phyloP scores from a whole-genome alignment of 2,888 invertebrate species.

The Bugulina stolonifera region DNA sequence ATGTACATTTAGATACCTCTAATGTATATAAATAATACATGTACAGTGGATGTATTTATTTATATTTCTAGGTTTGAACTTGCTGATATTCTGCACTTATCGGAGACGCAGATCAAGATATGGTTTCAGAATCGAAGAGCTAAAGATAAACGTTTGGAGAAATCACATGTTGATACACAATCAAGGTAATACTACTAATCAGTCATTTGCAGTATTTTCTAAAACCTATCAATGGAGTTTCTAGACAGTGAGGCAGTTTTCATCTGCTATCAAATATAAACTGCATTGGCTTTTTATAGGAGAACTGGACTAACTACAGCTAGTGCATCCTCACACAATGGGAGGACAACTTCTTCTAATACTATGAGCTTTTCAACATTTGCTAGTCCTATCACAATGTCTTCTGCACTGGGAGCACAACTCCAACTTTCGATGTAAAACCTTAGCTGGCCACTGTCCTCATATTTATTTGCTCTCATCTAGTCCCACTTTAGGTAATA shows the following conservation, averaged over 20 bases:
- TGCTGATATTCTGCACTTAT: slow-evolving; percentile 63
- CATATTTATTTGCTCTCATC: no score
- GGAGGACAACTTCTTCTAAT: neutral
- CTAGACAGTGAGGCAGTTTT: no score
- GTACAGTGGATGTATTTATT: no score
- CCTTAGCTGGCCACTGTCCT: no score
- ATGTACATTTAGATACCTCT: no score
- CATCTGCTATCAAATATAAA: no score
- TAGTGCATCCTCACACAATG: neutral
- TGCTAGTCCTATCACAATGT: neutral
- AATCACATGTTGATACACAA: slow-evolving; percentile 89
- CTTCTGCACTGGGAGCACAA: neutral
- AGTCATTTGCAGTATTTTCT: no score
- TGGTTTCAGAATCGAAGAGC: slow-evolving; percentile 93
- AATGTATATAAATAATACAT: no score
- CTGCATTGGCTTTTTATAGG: neutral
- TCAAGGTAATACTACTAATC: slow-evolving; percentile 79
- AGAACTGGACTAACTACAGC: neutral
- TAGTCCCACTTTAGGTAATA: no score
- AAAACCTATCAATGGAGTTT: no score
- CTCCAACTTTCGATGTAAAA: slow-evolving; percentile 7
- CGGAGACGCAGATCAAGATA: slow-evolving; percentile 79
- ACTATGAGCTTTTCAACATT: neutral
- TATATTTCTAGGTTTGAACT: slow-evolving; percentile 65
- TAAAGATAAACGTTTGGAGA: slow-evolving; percentile 91